A percentile compares a stretch with the other conserved stretches of the same genome.
Conservation (phyloP, 2,888 invertebrate genomes). For the Diaprepes abbreviatus region DNA sequence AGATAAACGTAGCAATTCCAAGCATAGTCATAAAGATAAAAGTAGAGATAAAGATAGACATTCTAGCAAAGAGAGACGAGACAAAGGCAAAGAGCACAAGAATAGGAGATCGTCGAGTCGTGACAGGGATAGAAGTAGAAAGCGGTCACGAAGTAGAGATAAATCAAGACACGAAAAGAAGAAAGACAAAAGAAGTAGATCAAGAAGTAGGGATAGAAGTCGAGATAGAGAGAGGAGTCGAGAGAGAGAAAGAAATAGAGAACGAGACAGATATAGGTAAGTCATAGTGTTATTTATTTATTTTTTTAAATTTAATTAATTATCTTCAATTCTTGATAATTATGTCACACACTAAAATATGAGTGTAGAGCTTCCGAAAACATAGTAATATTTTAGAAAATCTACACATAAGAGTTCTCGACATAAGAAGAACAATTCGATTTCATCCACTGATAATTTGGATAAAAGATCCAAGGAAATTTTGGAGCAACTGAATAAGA, state of each 20-base stretch:
- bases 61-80: conserved; percentile 52
- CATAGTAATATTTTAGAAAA: conserved; percentile 49
- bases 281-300: not conserved
- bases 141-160: conserved; percentile 62
- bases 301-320: not conserved
- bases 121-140: conserved; percentile 58
- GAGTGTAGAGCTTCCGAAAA: no score
- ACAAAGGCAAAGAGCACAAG: conserved; percentile 54
- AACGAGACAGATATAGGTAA: conserved; percentile 58
- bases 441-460: conserved; percentile 62
- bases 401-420: conserved; percentile 65
- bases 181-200: conserved; percentile 52
- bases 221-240: conserved; percentile 34
- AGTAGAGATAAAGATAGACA: conserved; percentile 53
- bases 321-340: no score
- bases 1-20: conserved; percentile 54
- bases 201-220: conserved; percentile 50
- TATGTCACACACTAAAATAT: no score
- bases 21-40: conserved; percentile 58
- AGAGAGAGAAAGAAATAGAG: conserved; percentile 49
- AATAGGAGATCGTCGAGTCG: conserved; percentile 48
- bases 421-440: conserved; percentile 60
- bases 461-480: conserved; percentile 67
- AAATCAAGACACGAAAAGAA: conserved; percentile 51
- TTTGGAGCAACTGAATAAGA: conserved; percentile 66